Percentiles rank a stretch among this genome's conserved stretches.
phyloP scores from a whole-genome alignment of 2,888 invertebrate genomes.

The Stratiomys singularior region DNA sequence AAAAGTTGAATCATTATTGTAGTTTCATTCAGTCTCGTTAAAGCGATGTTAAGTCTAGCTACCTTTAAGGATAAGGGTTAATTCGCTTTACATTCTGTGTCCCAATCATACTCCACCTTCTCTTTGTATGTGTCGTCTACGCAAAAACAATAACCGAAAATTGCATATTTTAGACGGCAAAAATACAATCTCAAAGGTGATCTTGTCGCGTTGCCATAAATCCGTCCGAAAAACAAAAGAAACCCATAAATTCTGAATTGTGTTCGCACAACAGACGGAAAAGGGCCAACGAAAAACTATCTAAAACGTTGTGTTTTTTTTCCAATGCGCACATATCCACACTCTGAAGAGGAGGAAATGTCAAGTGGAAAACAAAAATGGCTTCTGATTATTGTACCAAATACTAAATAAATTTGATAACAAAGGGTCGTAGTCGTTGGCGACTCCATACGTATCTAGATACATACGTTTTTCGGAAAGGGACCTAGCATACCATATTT shows the following conservation, averaged over 20 bases:
- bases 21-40: no score
- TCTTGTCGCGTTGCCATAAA: slow-evolving; percentile 49
- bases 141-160: slow-evolving; percentile 33
- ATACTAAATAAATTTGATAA: no score
- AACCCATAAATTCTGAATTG: slow-evolving; percentile 36
- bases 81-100: not conserved
- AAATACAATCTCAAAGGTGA: slow-evolving; percentile 47
- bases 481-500: slow-evolving; percentile 5
- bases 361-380: slow-evolving; percentile 35
- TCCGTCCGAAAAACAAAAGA: slow-evolving; percentile 46
- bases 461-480: slow-evolving; percentile 3
- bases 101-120: slow-evolving; percentile 8
- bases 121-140: not conserved
- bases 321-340: not conserved
- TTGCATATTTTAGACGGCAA: slow-evolving; percentile 39
- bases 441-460: not conserved
- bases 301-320: slow-evolving; percentile 17
- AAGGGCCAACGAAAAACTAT: slow-evolving; percentile 33
- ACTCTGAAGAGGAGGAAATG: slow-evolving; percentile 19
- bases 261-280: slow-evolving; percentile 37
- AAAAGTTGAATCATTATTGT: no score
- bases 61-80: not conserved
- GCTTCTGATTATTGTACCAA: slow-evolving; percentile 1
- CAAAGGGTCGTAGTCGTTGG: not conserved
- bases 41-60: no score